Percentiles rank a stretch among this genome's conserved stretches.
These are phyloP conservation scores for Pollimyrus isidori DNA, from an alignment of 2,113 vertebrate species.

Conservation along the genomic window DNA sequence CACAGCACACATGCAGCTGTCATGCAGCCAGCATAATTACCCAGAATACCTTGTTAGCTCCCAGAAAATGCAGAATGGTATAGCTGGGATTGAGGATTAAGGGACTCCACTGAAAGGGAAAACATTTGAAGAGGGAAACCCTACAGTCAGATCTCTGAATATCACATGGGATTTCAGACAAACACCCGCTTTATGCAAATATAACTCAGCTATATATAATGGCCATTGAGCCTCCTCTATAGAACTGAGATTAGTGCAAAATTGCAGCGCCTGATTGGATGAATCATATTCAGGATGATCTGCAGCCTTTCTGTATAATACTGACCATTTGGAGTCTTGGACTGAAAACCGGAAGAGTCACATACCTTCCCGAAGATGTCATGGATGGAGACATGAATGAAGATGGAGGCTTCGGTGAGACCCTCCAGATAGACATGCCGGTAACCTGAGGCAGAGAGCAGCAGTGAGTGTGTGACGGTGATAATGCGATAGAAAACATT, in stretches of 20 bases:
- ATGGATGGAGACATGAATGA: conserved; percentile 91
- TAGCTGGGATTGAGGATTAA: conserved; percentile 99
- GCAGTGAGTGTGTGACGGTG: neutral
- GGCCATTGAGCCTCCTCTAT: neutral
- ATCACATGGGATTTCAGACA: neutral
- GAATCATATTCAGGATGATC: neutral
- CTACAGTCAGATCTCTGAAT: neutral
- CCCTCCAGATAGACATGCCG: conserved; percentile 94
- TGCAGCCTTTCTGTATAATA: neutral
- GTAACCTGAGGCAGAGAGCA: conserved; percentile 68
- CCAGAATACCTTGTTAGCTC: conserved; percentile 89
- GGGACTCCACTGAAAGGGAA: conserved; percentile 91
- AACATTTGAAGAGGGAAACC: conserved; percentile 34
- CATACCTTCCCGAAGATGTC: conserved; percentile 94
- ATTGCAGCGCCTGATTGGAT: neutral
- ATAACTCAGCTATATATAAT: neutral
- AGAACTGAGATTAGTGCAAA: neutral
- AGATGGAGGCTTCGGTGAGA: conserved; percentile 91
- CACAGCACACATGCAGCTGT: conserved; percentile 49
- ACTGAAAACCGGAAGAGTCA: neutral
- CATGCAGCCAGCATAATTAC: conserved; percentile 62
- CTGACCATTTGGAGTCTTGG: neutral
- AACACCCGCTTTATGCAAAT: neutral
- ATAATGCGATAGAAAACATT: neutral
- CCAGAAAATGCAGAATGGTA: conserved; percentile 98